A percentile compares a stretch with the other conserved stretches of the same genome.
Evolutionary conservation across 2,113 vertebrate species (phyloP).

Genomic region (Xyliphius kryptos): DNA sequence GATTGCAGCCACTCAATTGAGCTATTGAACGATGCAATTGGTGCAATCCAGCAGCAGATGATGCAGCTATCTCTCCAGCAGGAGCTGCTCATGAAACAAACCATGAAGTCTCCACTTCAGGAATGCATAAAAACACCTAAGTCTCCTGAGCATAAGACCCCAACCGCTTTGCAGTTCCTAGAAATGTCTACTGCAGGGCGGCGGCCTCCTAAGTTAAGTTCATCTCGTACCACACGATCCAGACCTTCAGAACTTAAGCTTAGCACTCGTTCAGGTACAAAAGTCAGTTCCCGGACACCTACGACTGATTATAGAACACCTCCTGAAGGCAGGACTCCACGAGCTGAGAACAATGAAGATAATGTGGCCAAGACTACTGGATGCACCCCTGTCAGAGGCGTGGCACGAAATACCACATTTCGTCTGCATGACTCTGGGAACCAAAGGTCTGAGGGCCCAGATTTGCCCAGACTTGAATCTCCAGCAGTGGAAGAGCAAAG

Average conservation of each 20-base stretch:
- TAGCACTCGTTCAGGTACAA: constrained; percentile 52
- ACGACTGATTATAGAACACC: constrained; percentile 57
- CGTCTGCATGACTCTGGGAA: constrained; percentile 66
- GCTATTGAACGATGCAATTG: constrained; percentile 85
- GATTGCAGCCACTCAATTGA: constrained; percentile 91
- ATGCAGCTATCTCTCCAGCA: constrained; percentile 90
- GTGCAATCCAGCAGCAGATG: constrained; percentile 90
- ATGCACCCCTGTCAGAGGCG: constrained; percentile 46
- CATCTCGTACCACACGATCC: constrained; percentile 64
- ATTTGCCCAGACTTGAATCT: constrained; percentile 38
- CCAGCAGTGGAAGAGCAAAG: constrained; percentile 58
- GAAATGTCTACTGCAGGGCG: too few relatives aligned
- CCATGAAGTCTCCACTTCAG: constrained; percentile 51
- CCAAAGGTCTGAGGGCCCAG: constrained; percentile 43
- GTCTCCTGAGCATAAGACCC: too few relatives aligned
- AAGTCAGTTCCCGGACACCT: constrained; percentile 63
- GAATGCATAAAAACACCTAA: constrained; percentile 4
- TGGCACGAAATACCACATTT: constrained; percentile 59
- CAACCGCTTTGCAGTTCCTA: too few relatives aligned
- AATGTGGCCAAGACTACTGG: constrained; percentile 11
- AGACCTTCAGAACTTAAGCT: constrained; percentile 71
- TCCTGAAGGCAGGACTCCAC: constrained; percentile 45
- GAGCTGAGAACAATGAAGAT: constrained; percentile 36
- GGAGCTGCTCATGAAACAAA: constrained; percentile 70
- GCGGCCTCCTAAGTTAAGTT: constrained; percentile 71